phyloP scores from a whole-genome alignment of 2,113 vertebrate genomes.

The Ictalurus furcatus region DNA sequence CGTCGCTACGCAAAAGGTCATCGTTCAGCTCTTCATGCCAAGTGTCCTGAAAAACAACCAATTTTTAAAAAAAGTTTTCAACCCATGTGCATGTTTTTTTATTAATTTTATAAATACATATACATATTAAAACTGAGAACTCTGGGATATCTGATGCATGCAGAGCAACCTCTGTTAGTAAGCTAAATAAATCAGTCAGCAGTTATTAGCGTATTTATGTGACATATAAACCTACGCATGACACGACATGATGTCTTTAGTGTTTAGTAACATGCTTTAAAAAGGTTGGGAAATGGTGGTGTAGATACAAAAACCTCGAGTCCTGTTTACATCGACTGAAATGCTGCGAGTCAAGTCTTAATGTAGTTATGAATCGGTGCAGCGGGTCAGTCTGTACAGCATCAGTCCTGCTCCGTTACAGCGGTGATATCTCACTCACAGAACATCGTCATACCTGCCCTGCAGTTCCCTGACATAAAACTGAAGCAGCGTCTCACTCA shows the following conservation, averaged over 20 bases:
- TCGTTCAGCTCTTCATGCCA: constrained; percentile 85
- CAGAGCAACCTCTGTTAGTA: neutral
- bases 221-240: neutral
- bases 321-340: neutral
- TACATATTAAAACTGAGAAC: neutral
- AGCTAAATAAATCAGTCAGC: neutral
- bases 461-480: constrained; percentile 33
- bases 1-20: constrained; percentile 84
- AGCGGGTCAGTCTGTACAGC: neutral
- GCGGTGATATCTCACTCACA: constrained; percentile 20
- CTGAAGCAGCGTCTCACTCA: constrained; percentile 26
- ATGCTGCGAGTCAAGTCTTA: neutral
- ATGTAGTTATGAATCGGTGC: neutral
- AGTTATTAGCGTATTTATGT: neutral
- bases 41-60: constrained; percentile 70
- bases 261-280: neutral
- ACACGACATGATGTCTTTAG: neutral
- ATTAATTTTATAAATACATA: neutral
- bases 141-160: neutral
- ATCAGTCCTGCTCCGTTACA: neutral
- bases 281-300: neutral
- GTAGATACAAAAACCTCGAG: neutral
- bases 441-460: neutral
- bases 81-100: no score
- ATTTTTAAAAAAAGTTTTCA: neutral